Base-by-base conservation (phyloP, 2,113 vertebrate genomes). In the Dipodomys merriami region DNA sequence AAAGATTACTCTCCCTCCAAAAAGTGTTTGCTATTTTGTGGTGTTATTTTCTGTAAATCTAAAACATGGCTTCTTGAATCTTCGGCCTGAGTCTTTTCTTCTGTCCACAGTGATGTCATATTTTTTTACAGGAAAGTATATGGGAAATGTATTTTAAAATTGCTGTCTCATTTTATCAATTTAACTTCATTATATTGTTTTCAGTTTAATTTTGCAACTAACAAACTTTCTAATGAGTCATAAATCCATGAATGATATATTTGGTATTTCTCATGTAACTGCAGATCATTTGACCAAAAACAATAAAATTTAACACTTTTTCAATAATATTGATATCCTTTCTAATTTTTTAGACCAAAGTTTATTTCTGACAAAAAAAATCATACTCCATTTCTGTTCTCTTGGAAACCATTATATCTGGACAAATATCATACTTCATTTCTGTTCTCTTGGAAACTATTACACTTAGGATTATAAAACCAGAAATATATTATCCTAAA, bases 301-400 rank as follows among this genome's bases (percentile, higher is more conserved):
- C 46, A 98, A 98, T 98, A 98, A 98, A 98, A 83, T 71, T 96
- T 79, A 88, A 96, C 97, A 97, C 97, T 98, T 97, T 86, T 97
- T 91, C 74, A 97, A 98, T 91, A 97, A 95, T 49, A 91, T 6
- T 0, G 0, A 82, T 95, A 49, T 7, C 27, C 67, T 64, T 74
- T 88, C 53, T 60, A 65, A 60, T 86, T 91, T 77, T 90, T 20
- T 60, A 80, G 4, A 67, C 1, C 18, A 87, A 27, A 33, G 65
- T 92, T 85, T 62, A 85, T 74, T 78, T 84, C 67, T 91, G 10
- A 74, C 6, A 74, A 57, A 91, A 74, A 91, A 93, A 81, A 69
- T 69, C 39, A 79, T 72, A 30, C 1, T 67, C 65, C 0, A 85
- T 71, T 93, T 91, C 18, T 91, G 76, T 86, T 87, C n/a, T 39